Base-by-base conservation (phyloP, 2,113 vertebrate species). In the Talpa occidentalis region DNA sequence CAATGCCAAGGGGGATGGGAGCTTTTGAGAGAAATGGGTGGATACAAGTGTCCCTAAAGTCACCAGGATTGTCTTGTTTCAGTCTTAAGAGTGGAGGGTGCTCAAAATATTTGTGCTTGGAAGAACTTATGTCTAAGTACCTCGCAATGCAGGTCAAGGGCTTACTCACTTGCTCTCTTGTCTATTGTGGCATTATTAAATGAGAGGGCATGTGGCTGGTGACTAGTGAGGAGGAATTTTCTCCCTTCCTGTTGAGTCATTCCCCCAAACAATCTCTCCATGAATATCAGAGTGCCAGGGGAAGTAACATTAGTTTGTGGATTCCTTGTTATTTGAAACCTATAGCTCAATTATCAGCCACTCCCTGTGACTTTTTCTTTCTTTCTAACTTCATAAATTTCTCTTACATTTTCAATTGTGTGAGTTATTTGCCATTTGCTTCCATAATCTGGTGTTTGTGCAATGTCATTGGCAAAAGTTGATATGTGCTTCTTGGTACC, bases 351-450 rank as follows among this genome's bases (percentile, higher is more conserved):
- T 62, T 52, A 76, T 7, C 90, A 37, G 24, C 15, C 4, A 54
- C 8, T 42, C 60, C 44, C 11, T 60, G 52, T 52, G 16, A 60
- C 47, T 95, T 91, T 89, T 89, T n/a, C 59, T 35, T 49, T 67
- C 54, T 60, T 47, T n/a, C 15, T 70, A 35, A 59, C 37, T 69
- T 74, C 60, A 84, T 96, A 52, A 69, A 62, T 82, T 92, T 76
- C 37, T 54, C 54, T 93, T 83, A 16, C 22, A 19, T 93, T 95
- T 96, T 92, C 69, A 70, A 32, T 2, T 8, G 32, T 62, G 40
- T 91, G 73, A 94, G 14, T 94, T 96, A 90, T 85, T 94, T 91
- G 35, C 85, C 69, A 67, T 76, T 91, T 85, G 69, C 64, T 90
- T 78, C 92, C 93, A 52, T 86, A 87, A 91, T 66, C 84, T 72